A percentile compares a stretch with the other conserved stretches of the same genome.
These are phyloP conservation scores for Sarcophaga peregrina DNA, from an alignment of 1,140 invertebrate genomes.

Conservation along the genomic window DNA sequence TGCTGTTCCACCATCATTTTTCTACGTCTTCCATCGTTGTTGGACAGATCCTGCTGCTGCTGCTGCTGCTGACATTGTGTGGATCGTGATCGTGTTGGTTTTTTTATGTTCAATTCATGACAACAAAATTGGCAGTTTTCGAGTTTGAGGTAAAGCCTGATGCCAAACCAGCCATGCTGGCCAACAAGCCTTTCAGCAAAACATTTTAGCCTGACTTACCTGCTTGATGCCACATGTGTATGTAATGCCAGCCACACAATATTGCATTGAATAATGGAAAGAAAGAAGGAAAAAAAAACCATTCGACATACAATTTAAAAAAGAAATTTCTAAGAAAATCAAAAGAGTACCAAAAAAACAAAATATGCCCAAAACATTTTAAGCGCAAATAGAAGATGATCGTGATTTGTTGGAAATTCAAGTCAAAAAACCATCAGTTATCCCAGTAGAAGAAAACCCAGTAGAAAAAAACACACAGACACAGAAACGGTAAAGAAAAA, in stretches of 20 bases:
- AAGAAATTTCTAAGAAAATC: slow-evolving; percentile 30
- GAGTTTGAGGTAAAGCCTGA: slow-evolving; percentile 23
- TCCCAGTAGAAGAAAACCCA: background rate
- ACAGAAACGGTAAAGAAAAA: background rate
- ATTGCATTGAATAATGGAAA: background rate
- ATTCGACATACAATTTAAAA: background rate
- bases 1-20: background rate
- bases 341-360: too few species aligned
- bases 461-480: background rate
- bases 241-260: background rate
- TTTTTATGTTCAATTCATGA: slow-evolving; percentile 42
- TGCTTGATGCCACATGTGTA: background rate
- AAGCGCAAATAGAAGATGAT: slow-evolving; percentile 35
- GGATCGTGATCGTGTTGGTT: slow-evolving; percentile 35
- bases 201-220: background rate
- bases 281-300: background rate
- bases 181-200: background rate
- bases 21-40: background rate
- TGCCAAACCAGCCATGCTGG: background rate
- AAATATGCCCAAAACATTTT: background rate
- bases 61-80: background rate
- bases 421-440: background rate
- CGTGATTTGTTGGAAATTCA: slow-evolving; percentile 32
- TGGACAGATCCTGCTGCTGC: background rate
- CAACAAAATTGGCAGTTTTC: slow-evolving; percentile 38